Evolutionary conservation across 1,140 invertebrate species (phyloP), one percentile per base, ranked within the genome.

Genomic region (Mercenaria mercenaria): DNA sequence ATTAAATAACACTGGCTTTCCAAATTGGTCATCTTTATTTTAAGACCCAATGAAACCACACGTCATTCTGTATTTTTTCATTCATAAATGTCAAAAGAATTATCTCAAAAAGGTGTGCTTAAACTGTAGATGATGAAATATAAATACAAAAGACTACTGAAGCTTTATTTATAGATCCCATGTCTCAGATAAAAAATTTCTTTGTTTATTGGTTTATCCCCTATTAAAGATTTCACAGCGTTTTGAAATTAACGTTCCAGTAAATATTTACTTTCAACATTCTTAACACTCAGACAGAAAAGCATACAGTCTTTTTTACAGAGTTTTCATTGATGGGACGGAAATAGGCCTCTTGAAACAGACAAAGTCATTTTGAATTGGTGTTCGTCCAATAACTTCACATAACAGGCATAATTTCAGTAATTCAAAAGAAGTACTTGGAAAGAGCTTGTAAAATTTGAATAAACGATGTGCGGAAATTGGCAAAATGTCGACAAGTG

Each of bases 401-500:
- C 15, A 43, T 47, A 29, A 76, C 72, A 76, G 26, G 72, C 23
- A 0, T 50, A 47, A 76, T 76, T 76, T 41, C 72, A 41, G 39
- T 76, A 76, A 43, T 20, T 76, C 37, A 76, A 76, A 43, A 76
- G 72, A 76, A 76, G n/a, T 50, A 43, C 72, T 76, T 50, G 72
- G 47, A n/a, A 26, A 8, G 11, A 29, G 29, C 59, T 64, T 64
- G 59, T 64, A 64, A 64, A 64, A 64, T 64, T 29, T 64, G 59
- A 64, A 64, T 64, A 64, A 64, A 64, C 59, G 10, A 26, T 64
- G 59, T 64, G 59, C 59, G 59, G 59, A 64, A 64, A 64, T 64
- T 64, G 59, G 20, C 26, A 64, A 64, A 64, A 23, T 64, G 59
- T 64, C 26, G 59, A 64, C n/a, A 64, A 29, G n/a, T 29, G 59